phyloP scores from a whole-genome alignment of 2,113 vertebrate genomes.

The Forbesichthys papilliferus region DNA sequence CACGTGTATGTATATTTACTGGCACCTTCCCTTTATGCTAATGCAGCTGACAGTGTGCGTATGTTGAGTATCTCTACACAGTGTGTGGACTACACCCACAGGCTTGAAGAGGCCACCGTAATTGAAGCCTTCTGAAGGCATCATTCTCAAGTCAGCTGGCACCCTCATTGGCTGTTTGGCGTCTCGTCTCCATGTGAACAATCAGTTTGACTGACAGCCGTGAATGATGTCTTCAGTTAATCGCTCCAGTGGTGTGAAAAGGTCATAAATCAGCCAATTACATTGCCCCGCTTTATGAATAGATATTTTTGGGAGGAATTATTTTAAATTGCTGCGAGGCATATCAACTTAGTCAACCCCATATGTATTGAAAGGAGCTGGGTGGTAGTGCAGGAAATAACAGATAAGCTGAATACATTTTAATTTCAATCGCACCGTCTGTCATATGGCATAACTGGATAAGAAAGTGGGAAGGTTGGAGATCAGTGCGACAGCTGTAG shows the following conservation, averaged over 20 bases:
- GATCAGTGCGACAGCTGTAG: constrained; percentile 32
- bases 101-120: constrained; percentile 48
- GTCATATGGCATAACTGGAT: constrained; percentile 34
- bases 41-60: constrained; percentile 10
- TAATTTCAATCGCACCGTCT: constrained; percentile 51
- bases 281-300: constrained; percentile 64
- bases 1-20: constrained; percentile 2
- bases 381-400: constrained; percentile 62
- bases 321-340: constrained; percentile 69
- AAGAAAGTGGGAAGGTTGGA: constrained; percentile 48
- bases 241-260: constrained; percentile 77
- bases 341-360: constrained; percentile 69
- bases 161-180: constrained; percentile 48
- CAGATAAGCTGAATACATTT: constrained; percentile 67
- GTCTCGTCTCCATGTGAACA: constrained; percentile 73
- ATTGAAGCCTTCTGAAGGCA: constrained; percentile 48
- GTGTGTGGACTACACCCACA: constrained; percentile 33
- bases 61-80: constrained; percentile 32
- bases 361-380: constrained; percentile 61
- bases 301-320: constrained; percentile 68
- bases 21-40: constrained; percentile 11
- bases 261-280: constrained; percentile 79
- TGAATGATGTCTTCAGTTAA: constrained; percentile 76
- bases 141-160: constrained; percentile 47
- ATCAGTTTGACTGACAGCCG: constrained; percentile 75